Base-by-base conservation (phyloP, 92 coral and sea anemone species). In the Epizoanthus scotinus region DNA sequence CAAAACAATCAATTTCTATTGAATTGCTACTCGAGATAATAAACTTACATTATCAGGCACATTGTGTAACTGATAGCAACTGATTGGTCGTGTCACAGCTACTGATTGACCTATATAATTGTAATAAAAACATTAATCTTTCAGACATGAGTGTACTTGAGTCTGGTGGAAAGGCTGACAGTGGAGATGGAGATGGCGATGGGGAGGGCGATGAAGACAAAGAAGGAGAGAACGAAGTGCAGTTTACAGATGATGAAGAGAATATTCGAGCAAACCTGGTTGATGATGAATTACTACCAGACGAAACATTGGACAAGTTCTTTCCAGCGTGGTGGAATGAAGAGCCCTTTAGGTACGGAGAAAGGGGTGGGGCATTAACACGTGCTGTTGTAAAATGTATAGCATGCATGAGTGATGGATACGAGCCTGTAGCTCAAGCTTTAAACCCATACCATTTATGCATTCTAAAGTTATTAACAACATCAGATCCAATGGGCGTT, bases 291-390 rank as follows among this genome's bases (percentile, higher is more conserved):
- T 89, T 83, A 5, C 69, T 95, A 19, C 95, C 93, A 3, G 86
- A 77, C 67, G 98, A 93, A 25, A 93, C 92, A 0, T 53, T 95
- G 74, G 95, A 95, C 65, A 95, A 91, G 60, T 91, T 95, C 61
- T 81, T 95, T 38, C 88, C 92, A 44, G 85, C 93, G 13, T 95
- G 97, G 94, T 95, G 99, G 99, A 90, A 95, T 54, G 99, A 95
- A 63, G 99, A 95, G 47, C 99, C 99, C 0, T 95, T 91, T 56
- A 85, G 90, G 98, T 94, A 86, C 50, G 84, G 22, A 67, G 36
- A 49, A 18, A 13, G 15, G 15, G 22, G 13, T 22, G 17, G 42
- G 25, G 18, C 24, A 13, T 58, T 17, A 53, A 52, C 78, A 18
- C 26, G 42, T 80, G 26, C 52, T 50, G 29, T 34, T 80, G 63